These are phyloP conservation scores for Lingula anatina DNA, from an alignment of 2,888 invertebrate genomes.

Conservation along the genomic window DNA sequence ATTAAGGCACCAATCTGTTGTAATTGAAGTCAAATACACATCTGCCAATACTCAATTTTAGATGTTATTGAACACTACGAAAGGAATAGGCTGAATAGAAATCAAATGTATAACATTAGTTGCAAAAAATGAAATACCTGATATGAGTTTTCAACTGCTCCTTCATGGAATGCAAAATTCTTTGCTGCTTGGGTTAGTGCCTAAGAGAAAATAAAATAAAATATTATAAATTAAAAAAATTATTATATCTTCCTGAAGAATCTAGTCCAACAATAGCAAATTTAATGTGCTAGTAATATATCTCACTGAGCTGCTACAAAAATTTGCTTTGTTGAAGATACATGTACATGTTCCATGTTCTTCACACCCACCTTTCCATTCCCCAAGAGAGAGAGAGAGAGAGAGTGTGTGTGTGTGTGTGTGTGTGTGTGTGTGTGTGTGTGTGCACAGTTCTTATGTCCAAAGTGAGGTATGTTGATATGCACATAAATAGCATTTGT, in stretches of 20 bases:
- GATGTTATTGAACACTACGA: background rate
- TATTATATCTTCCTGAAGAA: background rate
- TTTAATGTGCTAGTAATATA: too few relatives aligned
- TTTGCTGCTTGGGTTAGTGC: constrained; percentile 76
- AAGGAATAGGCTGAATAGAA: background rate
- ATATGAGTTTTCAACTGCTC: constrained; percentile 72
- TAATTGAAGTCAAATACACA: background rate
- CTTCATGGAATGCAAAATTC: constrained; percentile 77
- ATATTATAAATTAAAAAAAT: background rate
- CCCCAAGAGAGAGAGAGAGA: too few relatives aligned
- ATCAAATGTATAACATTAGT: background rate
- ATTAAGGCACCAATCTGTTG: background rate
- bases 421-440: too few relatives aligned
- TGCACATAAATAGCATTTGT: too few relatives aligned
- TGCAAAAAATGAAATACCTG: constrained; percentile 50
- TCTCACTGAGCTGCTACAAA: too few relatives aligned
- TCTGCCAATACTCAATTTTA: background rate
- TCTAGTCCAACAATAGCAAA: too few relatives aligned
- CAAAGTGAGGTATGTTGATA: too few relatives aligned
- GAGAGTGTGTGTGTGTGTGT: too few relatives aligned
- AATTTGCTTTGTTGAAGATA: too few relatives aligned
- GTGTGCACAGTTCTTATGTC: too few relatives aligned
- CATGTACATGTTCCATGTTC: too few relatives aligned
- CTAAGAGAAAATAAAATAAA: constrained; percentile 55
- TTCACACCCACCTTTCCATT: too few relatives aligned